Conservation (phyloP, 92 coral and sea anemone species). For the Actinernus sp. region DNA sequence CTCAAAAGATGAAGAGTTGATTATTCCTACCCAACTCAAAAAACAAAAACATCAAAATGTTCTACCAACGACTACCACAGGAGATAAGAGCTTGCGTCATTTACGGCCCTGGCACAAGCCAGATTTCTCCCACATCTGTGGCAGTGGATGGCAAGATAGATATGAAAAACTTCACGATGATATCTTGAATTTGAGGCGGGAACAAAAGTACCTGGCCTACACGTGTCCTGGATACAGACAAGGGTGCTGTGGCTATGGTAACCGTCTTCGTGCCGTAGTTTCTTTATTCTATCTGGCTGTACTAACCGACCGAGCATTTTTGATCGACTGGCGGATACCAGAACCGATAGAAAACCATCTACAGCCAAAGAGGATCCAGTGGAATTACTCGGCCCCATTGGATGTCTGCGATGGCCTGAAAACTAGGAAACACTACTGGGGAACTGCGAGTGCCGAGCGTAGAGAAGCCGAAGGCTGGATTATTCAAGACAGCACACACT, state of each 20-base stretch:
- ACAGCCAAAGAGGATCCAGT: constrained; percentile 72
- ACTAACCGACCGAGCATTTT: constrained; percentile 83
- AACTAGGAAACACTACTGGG: constrained; percentile 85
- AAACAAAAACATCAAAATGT: too few relatives aligned
- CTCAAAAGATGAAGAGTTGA: too few relatives aligned
- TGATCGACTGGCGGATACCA: constrained; percentile 86
- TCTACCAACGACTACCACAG: too few relatives aligned
- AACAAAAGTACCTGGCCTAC: constrained; percentile 65
- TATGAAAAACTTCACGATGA: constrained; percentile 68
- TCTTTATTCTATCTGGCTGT: constrained; percentile 83
- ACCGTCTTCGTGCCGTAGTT: constrained; percentile 79
- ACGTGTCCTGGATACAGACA: constrained; percentile 73
- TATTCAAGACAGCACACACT: constrained; percentile 60
- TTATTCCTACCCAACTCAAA: too few relatives aligned
- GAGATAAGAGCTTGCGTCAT: too few relatives aligned
- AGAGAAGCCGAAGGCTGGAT: constrained; percentile 79
- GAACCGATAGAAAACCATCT: constrained; percentile 86
- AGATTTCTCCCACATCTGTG: constrained; percentile 44
- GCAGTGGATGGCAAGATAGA: constrained; percentile 80
- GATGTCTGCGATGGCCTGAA: constrained; percentile 73
- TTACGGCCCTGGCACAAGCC: too few relatives aligned
- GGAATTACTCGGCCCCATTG: constrained; percentile 75
- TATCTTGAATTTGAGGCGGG: constrained; percentile 35
- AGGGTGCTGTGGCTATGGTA: constrained; percentile 96
- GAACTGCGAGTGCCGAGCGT: constrained; percentile 69